Conservation (phyloP, 2,797 vertebrate genomes). For the Sebastes taczanowskii region DNA sequence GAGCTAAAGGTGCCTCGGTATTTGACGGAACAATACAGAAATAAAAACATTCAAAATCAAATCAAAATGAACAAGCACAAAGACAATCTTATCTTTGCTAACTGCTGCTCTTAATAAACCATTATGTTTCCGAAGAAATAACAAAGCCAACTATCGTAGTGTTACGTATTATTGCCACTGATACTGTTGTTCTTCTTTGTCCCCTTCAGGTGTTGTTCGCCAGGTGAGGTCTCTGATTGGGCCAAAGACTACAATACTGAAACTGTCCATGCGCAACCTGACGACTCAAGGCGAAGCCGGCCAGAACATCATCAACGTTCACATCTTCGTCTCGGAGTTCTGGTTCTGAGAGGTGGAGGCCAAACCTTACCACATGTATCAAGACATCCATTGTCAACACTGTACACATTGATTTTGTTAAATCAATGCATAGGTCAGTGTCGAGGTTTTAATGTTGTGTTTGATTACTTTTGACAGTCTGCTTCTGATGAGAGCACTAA, state of each 20-base stretch:
- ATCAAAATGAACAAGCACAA: not conserved
- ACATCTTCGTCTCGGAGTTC: slow-evolving; percentile 94
- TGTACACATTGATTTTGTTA: slow-evolving; percentile 44
- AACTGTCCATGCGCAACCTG: slow-evolving; percentile 94
- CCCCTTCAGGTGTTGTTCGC: slow-evolving; percentile 89
- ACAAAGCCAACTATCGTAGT: not conserved
- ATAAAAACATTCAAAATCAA: not conserved
- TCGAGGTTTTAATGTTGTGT: slow-evolving; percentile 27
- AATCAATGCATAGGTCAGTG: slow-evolving; percentile 39
- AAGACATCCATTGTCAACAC: slow-evolving; percentile 40
- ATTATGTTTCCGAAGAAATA: not conserved
- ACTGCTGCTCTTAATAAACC: not conserved
- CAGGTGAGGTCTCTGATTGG: slow-evolving; percentile 92
- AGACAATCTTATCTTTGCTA: not conserved
- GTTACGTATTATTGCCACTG: not conserved
- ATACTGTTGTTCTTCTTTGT: slow-evolving; percentile 24
- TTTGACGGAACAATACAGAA: not conserved
- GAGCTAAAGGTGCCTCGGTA: no score
- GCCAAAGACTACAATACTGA: slow-evolving; percentile 87
- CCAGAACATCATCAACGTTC: slow-evolving; percentile 92
- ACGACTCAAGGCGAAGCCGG: slow-evolving; percentile 87
- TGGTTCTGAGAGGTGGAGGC: slow-evolving; percentile 87
- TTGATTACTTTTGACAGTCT: slow-evolving; percentile 46
- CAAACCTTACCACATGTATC: slow-evolving; percentile 9
- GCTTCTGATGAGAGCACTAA: slow-evolving; percentile 58